Evolutionary conservation across 1,140 invertebrate genomes (phyloP).

Genomic region (Eueides isabella): DNA sequence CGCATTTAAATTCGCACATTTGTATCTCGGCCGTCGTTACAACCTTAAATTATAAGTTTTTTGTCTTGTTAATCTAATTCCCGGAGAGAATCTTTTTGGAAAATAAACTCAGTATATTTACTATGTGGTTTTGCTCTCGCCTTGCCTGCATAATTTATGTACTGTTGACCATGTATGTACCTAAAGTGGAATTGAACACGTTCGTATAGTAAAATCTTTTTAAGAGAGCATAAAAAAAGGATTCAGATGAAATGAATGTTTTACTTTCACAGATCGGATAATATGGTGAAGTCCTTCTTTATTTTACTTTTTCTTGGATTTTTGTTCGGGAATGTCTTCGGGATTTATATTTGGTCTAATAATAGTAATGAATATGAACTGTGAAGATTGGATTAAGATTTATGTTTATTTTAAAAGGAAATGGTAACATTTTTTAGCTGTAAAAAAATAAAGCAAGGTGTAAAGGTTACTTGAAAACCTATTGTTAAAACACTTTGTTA

Average conservation of each 20-base stretch:
- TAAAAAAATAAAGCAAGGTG: no score
- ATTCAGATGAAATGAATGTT: conserved; percentile 24
- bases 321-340: neutral
- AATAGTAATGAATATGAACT: neutral
- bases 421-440: no score
- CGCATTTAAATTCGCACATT: no score
- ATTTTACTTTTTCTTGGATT: neutral
- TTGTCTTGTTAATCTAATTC: conserved; percentile 31
- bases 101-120: conserved; percentile 50
- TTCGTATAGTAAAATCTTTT: conserved; percentile 33
- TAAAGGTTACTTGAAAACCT: no score
- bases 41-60: no score
- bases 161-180: conserved; percentile 47
- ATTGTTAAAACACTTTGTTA: no score
- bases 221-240: conserved; percentile 25
- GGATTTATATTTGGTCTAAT: neutral
- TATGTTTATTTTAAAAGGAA: neutral
- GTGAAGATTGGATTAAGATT: neutral
- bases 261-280: conserved; percentile 16
- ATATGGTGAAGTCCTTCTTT: conserved; percentile 12
- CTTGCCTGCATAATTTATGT: conserved; percentile 52
- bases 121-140: conserved; percentile 49
- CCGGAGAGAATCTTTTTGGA: conserved; percentile 27
- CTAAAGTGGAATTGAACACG: conserved; percentile 47
- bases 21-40: no score